Percentiles rank a stretch among this genome's conserved stretches.
These are phyloP conservation scores for Crotalus horridus DNA, from an alignment of 2,113 vertebrate genomes.

Conservation along the genomic window DNA sequence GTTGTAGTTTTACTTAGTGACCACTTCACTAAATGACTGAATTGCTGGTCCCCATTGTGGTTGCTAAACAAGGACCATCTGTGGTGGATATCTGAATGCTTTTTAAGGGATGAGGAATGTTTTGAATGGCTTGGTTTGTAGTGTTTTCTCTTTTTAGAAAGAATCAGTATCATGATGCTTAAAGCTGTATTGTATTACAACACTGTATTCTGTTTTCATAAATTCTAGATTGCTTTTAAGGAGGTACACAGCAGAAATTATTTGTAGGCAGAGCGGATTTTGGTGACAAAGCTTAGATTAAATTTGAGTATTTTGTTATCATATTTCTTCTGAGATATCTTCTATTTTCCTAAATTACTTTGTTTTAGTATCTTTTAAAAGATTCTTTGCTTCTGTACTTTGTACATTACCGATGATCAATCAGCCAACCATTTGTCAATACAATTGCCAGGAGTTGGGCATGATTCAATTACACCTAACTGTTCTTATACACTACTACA, in stretches of 20 bases:
- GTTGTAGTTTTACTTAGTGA: background rate
- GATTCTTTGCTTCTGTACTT: conserved; percentile 19
- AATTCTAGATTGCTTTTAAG: background rate
- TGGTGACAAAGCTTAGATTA: background rate
- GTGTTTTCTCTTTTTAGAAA: background rate
- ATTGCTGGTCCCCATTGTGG: background rate
- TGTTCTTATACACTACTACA: conserved; percentile 11
- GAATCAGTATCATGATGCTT: background rate
- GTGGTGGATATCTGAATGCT: background rate
- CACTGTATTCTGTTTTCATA: background rate
- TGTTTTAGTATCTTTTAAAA: conserved; percentile 8
- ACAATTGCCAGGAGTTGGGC: background rate
- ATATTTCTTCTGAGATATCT: background rate
- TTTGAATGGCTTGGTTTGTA: background rate
- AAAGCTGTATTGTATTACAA: background rate
- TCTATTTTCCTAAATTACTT: background rate
- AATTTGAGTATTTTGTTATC: background rate
- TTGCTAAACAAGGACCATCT: background rate
- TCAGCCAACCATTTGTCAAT: conserved; percentile 6
- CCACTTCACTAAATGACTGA: background rate
- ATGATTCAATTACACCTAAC: background rate
- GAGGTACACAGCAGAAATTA: background rate
- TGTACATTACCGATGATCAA: conserved; percentile 18
- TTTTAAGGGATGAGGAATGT: background rate
- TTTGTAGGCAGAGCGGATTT: background rate